A percentile compares a stretch with the other conserved stretches of the same genome.
These are phyloP conservation scores for Myrmecobius fasciatus DNA, from an alignment of 2,113 vertebrate species.

Conservation along the genomic window DNA sequence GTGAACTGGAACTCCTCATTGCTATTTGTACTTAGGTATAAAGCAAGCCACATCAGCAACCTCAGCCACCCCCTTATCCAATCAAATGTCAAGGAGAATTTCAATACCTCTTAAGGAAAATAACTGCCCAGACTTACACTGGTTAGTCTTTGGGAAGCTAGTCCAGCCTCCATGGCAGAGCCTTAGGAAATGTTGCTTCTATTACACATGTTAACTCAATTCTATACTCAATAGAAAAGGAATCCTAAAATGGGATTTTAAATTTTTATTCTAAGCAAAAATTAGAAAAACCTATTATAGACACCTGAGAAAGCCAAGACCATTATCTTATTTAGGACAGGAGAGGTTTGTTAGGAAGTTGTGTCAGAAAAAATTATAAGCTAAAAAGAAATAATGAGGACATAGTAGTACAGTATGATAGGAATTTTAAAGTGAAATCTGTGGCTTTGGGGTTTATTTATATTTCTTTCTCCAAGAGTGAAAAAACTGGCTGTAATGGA, in stretches of 20 bases:
- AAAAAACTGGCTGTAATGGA: slow-evolving; percentile 1
- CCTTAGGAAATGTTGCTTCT: background rate
- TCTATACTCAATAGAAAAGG: background rate
- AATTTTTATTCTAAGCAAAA: background rate
- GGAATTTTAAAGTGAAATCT: slow-evolving; percentile 1
- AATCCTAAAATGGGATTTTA: background rate
- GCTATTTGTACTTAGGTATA: background rate
- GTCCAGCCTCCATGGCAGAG: background rate
- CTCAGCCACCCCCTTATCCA: background rate
- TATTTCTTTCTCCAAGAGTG: background rate
- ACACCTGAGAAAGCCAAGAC: background rate
- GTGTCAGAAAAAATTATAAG: slow-evolving; percentile 1
- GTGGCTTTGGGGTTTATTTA: background rate
- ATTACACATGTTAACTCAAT: background rate
- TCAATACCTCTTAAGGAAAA: background rate
- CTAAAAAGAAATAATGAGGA: background rate
- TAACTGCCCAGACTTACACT: background rate
- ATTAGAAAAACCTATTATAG: background rate
- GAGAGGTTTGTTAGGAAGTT: background rate
- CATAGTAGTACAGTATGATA: background rate
- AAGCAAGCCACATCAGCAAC: background rate
- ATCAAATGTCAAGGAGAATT: background rate
- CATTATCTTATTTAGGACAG: background rate
- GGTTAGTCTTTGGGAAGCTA: background rate
- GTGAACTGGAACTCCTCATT: background rate